Base-by-base conservation (phyloP, 2,113 vertebrate genomes). In the Neodontobutis hainanensis region DNA sequence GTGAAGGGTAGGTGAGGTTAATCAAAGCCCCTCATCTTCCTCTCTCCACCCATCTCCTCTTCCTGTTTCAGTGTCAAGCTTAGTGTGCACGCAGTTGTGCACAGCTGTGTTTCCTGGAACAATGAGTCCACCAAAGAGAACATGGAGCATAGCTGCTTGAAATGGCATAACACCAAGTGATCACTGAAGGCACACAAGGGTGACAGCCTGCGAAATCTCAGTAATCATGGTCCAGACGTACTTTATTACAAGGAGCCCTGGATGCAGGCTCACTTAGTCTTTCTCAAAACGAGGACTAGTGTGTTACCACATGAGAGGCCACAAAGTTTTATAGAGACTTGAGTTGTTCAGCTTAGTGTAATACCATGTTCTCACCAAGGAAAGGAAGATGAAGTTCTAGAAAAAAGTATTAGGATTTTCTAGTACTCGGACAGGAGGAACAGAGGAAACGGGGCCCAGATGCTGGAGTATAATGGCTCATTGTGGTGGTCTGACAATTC, bases 41-140 rank as follows among this genome's bases (percentile, higher is more conserved):
- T 70, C 77, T 77, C 68, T 77, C 85, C 84, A 81, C 73, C 75
- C 82, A 65, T 72, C 64, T 82, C 73, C 68, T 81, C 69, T 83
- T 84, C 81, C 76, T 80, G 46, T 89, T 88, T 83, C 85, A 82
- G 70, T 51, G 70, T 69, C 44, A 68, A 55, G 65, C 61, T 57
- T 65, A 50, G 16, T 43, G 61, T 47, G 77, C 76, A 46, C 57
- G 10, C 11, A 75, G 81, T 76, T 74, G 53, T 72, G 66, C 77
- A 71, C 83, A 79, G 51, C 38, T 51, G 56, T n/a, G 45, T 65
- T 27, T 40, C 67, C 65, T 63, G 74, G 78, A 87, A 84, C 84
- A 87, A 79, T 44, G 75, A 80, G 68, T 58, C 70, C 65, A 66
- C 65, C 45, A 55, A 65, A 69, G 65, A 65, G 67, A 79, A 72